Percentiles rank a stretch among this genome's conserved stretches.
Conservation (phyloP, 2,888 invertebrate genomes). For the Gnatocerus cornutus region DNA sequence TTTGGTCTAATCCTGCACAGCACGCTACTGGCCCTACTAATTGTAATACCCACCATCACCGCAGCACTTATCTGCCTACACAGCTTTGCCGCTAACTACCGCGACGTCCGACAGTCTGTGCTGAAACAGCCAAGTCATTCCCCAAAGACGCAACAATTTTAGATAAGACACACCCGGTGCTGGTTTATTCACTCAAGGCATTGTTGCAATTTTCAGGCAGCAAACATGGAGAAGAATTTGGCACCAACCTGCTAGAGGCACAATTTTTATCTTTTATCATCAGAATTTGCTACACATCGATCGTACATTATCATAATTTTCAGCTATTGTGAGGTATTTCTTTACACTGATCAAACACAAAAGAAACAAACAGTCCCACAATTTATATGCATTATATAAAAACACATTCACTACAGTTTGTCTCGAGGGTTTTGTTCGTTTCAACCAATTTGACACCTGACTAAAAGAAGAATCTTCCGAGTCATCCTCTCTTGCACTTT, state of each 20-base stretch:
- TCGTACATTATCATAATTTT: conserved; percentile 21
- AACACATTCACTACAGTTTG: conserved; percentile 34
- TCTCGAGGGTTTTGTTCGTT: conserved; percentile 47
- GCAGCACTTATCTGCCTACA: conserved; percentile 49
- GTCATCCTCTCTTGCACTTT: conserved; percentile 64
- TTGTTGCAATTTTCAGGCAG: background rate
- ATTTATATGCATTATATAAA: conserved; percentile 40
- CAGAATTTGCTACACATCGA: conserved; percentile 10
- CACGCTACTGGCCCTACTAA: conserved; percentile 70
- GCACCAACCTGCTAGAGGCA: too few species aligned
- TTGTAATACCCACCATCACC: conserved; percentile 66
- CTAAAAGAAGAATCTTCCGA: conserved; percentile 57
- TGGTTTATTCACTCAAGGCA: background rate
- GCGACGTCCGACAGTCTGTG: conserved; percentile 53
- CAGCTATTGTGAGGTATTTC: conserved; percentile 31
- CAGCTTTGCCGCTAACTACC: conserved; percentile 49
- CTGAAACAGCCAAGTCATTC: conserved; percentile 45
- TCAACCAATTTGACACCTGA: conserved; percentile 61
- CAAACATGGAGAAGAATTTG: background rate
- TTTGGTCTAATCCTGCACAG: conserved; percentile 68
- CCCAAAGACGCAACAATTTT: conserved; percentile 6
- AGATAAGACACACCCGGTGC: conserved; percentile 48
- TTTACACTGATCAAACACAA: conserved; percentile 24
- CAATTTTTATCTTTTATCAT: too few species aligned
- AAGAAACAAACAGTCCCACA: conserved; percentile 22